These are phyloP conservation scores for Onchidella celtica DNA, from an alignment of 2,888 invertebrate species.

Conservation along the genomic window DNA sequence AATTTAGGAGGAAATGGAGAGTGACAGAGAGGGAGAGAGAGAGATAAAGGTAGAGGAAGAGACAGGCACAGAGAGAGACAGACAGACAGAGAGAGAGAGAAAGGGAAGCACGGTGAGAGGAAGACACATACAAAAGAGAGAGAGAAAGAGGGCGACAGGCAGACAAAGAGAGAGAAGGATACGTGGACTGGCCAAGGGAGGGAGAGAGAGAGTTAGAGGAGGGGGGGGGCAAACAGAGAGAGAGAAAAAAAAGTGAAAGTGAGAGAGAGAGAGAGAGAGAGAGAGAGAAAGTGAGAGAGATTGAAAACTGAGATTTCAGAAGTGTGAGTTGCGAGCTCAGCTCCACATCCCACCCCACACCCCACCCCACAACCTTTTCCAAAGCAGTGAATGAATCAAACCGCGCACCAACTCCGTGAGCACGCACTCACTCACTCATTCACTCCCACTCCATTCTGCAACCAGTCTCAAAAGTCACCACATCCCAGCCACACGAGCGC, in stretches of 20 bases:
- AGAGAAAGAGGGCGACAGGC: neutral
- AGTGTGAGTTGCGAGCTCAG: too few species aligned
- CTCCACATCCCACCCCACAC: too few species aligned
- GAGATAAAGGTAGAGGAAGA: neutral
- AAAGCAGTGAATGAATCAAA: too few species aligned
- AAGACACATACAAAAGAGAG: neutral
- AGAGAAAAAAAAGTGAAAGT: neutral
- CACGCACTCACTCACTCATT: too few species aligned
- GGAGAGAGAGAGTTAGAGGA: conserved; percentile 12
- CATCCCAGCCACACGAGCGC: too few species aligned
- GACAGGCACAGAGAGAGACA: neutral
- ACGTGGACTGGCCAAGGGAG: neutral
- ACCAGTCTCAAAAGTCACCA: too few species aligned
- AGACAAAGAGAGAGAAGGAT: neutral
- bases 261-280: conserved; percentile 2
- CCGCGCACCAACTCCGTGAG: too few species aligned
- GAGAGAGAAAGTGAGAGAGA: neutral
- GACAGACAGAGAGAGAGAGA: too few species aligned
- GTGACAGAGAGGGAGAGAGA: too few species aligned
- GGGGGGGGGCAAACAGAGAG: neutral
- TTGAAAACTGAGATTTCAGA: neutral
- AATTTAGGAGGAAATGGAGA: neutral
- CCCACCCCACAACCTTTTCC: too few species aligned
- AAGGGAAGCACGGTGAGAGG: too few species aligned
- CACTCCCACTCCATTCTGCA: too few species aligned